Evolutionary conservation across 2,113 vertebrate genomes (phyloP).

Genomic region (Pomatorhinus ruficollis): DNA sequence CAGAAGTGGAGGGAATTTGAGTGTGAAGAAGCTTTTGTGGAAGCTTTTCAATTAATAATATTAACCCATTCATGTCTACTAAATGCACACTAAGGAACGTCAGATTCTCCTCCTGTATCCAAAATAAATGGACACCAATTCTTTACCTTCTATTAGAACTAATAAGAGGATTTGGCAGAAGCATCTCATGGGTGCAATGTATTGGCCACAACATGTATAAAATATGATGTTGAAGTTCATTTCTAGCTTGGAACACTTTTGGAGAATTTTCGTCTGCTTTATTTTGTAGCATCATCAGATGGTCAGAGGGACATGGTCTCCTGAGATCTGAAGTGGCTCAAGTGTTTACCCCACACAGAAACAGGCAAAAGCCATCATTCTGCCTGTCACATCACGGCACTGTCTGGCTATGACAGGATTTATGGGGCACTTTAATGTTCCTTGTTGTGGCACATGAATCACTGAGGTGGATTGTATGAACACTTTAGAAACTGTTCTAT

Average conservation of each 20-base stretch:
- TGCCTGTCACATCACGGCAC: neutral
- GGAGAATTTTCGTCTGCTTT: neutral
- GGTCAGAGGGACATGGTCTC: neutral
- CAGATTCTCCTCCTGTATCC: neutral
- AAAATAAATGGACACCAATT: neutral
- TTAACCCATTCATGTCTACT: neutral
- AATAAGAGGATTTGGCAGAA: neutral
- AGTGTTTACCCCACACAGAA: neutral
- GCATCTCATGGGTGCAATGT: too few relatives aligned
- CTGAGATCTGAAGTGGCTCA: neutral
- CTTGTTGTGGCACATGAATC: conserved; percentile 1
- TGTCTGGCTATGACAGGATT: neutral
- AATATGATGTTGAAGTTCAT: neutral
- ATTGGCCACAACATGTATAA: neutral
- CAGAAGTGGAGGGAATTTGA: neutral
- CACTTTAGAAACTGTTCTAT: neutral
- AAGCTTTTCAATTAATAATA: neutral
- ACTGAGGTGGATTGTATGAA: neutral
- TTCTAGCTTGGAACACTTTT: neutral
- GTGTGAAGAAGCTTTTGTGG: neutral
- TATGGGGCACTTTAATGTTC: neutral
- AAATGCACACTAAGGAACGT: neutral
- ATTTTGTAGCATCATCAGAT: neutral
- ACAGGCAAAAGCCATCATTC: neutral
- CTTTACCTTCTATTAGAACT: neutral